Conservation (phyloP, 2,113 vertebrate species). For the Oreochromis aureus region DNA sequence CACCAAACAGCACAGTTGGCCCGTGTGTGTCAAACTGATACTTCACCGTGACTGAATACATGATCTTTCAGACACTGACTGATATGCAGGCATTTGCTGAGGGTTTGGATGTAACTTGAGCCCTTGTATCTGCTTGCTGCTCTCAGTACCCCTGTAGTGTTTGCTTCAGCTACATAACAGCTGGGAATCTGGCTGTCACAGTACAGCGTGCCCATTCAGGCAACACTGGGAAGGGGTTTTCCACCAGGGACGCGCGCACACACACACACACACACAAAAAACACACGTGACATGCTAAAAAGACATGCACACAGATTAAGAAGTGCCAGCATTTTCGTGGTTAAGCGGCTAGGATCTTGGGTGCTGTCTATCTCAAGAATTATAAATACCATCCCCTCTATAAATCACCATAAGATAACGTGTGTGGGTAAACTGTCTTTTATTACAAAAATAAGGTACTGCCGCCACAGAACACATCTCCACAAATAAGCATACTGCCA, state of each 20-base stretch:
- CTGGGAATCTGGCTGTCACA: slow-evolving; percentile 65
- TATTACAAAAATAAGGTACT: slow-evolving; percentile 70
- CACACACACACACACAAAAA: neutral
- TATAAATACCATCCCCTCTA: neutral
- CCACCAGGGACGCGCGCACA: neutral
- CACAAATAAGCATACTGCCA: slow-evolving; percentile 19
- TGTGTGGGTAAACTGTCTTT: slow-evolving; percentile 33
- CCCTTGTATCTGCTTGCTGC: neutral
- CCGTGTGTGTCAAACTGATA: slow-evolving; percentile 22
- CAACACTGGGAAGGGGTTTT: slow-evolving; percentile 63
- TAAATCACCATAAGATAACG: neutral
- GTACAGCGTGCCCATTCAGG: slow-evolving; percentile 59
- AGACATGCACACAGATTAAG: slow-evolving; percentile 21
- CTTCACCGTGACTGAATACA: neutral
- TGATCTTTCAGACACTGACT: neutral
- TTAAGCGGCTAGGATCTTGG: slow-evolving; percentile 22
- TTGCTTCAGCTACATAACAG: slow-evolving; percentile 56
- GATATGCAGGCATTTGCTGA: neutral
- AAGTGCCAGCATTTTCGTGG: slow-evolving; percentile 39
- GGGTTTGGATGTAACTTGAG: slow-evolving; percentile 16
- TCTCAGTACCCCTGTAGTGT: slow-evolving; percentile 17
- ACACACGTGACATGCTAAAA: slow-evolving; percentile 43
- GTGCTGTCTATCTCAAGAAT: neutral
- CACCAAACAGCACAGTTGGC: neutral
- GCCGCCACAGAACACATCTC: slow-evolving; percentile 11